These are phyloP conservation scores for Chirona hameri DNA, from an alignment of 2,888 invertebrate genomes.

Conservation along the genomic window DNA sequence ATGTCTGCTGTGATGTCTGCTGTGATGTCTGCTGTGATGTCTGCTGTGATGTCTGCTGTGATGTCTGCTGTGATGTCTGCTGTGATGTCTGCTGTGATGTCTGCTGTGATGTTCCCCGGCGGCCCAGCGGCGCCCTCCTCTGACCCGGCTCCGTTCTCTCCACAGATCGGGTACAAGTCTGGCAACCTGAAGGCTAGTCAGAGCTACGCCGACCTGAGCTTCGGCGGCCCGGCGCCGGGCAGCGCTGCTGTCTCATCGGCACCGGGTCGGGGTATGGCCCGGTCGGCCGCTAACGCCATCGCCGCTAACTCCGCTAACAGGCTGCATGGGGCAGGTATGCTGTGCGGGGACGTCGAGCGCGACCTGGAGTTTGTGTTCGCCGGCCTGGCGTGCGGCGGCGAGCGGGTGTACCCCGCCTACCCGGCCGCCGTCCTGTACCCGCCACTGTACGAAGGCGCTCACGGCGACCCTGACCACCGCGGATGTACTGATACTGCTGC, in stretches of 20 bases:
- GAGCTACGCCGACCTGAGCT: slow-evolving; percentile 78
- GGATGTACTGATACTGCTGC: slow-evolving; percentile 38
- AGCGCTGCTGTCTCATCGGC: slow-evolving; percentile 11
- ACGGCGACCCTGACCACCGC: not conserved
- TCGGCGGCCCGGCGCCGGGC: slow-evolving; percentile 44
- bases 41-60: too few species aligned
- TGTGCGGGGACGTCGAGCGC: slow-evolving; percentile 3
- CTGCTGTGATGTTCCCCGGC: too few species aligned
- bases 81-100: too few species aligned
- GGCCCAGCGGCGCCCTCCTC: too few species aligned
- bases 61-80: too few species aligned
- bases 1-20: too few species aligned
- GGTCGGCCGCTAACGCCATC: not conserved
- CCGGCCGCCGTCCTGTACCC: slow-evolving; percentile 3
- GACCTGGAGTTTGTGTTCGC: slow-evolving; percentile 12
- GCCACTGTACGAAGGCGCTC: slow-evolving; percentile 31
- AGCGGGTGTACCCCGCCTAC: slow-evolving; percentile 8
- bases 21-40: too few species aligned
- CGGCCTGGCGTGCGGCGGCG: slow-evolving; percentile 26
- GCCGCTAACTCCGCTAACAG: not conserved
- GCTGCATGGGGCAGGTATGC: slow-evolving; percentile 12
- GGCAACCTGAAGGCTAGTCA: slow-evolving; percentile 73
- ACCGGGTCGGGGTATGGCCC: not conserved
- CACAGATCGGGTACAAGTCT: slow-evolving; percentile 70
- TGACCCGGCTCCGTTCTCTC: not conserved